phyloP scores from a whole-genome alignment of 2,888 invertebrate genomes.

The Laspeyria flexula region DNA sequence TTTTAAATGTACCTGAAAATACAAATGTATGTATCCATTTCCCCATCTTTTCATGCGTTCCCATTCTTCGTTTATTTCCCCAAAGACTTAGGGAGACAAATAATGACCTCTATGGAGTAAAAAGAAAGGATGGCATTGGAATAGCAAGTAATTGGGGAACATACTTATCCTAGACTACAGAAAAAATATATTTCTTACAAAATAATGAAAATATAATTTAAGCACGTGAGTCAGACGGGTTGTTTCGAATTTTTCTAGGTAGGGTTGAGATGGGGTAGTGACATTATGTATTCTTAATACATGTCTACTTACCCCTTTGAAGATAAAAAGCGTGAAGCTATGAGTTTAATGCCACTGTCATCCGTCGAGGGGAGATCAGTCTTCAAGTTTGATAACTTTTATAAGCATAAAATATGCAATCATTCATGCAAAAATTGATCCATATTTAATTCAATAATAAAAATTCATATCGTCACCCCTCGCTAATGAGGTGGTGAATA shows the following conservation, averaged over 20 bases:
- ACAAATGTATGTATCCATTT: conserved; percentile 25
- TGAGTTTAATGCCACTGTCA: too few relatives aligned
- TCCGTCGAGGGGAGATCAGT: too few relatives aligned
- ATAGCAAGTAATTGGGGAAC: conserved; percentile 40
- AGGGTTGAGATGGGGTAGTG: too few relatives aligned
- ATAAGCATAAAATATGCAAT: background rate
- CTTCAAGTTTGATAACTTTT: background rate
- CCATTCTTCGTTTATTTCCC: conserved; percentile 39
- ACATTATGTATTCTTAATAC: too few relatives aligned
- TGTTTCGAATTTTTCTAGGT: too few relatives aligned
- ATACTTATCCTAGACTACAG: conserved; percentile 25
- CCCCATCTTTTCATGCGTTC: conserved; percentile 30
- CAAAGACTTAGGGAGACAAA: conserved; percentile 38
- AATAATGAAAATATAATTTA: background rate
- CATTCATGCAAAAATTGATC: conserved; percentile 10
- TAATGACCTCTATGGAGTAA: conserved; percentile 35
- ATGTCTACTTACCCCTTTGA: too few relatives aligned
- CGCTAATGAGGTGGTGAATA: conserved; percentile 41
- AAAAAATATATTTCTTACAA: conserved; percentile 27
- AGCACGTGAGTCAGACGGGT: too few relatives aligned
- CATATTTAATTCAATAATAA: conserved; percentile 40
- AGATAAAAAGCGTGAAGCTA: too few relatives aligned
- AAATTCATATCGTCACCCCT: conserved; percentile 39
- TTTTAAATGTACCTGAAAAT: background rate
- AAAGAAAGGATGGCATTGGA: conserved; percentile 33